Evolutionary conservation across 2,797 vertebrate species (phyloP).

Genomic region (Lemur catta): DNA sequence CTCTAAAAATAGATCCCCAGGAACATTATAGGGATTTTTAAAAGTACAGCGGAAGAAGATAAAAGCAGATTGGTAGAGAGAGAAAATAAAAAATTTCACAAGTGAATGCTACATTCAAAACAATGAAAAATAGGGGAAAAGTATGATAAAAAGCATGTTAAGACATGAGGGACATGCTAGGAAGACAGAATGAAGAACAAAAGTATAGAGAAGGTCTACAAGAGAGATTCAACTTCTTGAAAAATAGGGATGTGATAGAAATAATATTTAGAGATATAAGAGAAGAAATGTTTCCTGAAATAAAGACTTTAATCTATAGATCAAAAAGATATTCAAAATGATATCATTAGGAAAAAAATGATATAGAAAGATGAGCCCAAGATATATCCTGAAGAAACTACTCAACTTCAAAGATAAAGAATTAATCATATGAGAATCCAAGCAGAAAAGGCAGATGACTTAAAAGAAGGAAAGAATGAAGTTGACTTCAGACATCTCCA

Average conservation of each 20-base stretch:
- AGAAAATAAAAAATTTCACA: neutral
- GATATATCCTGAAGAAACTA: neutral
- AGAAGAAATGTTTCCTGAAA: neutral
- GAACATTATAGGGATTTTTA: neutral
- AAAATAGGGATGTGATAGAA: neutral
- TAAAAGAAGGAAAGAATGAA: neutral
- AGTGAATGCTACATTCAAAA: neutral
- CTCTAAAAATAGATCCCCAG: constrained; percentile 12
- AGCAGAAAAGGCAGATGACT: neutral
- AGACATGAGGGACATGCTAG: neutral
- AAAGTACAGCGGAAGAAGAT: constrained; percentile 13
- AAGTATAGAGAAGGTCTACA: neutral
- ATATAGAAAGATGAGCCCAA: neutral
- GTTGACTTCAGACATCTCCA: neutral
- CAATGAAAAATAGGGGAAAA: neutral
- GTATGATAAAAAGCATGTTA: neutral
- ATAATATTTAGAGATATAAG: neutral
- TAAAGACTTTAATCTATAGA: neutral
- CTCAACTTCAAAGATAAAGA: neutral
- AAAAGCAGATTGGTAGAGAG: neutral
- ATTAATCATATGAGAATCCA: neutral
- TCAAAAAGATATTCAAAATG: neutral
- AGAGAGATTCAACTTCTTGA: neutral
- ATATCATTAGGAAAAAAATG: neutral
- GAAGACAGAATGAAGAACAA: neutral